Conservation (phyloP, 2,113 vertebrate genomes). For the Parus major region DNA sequence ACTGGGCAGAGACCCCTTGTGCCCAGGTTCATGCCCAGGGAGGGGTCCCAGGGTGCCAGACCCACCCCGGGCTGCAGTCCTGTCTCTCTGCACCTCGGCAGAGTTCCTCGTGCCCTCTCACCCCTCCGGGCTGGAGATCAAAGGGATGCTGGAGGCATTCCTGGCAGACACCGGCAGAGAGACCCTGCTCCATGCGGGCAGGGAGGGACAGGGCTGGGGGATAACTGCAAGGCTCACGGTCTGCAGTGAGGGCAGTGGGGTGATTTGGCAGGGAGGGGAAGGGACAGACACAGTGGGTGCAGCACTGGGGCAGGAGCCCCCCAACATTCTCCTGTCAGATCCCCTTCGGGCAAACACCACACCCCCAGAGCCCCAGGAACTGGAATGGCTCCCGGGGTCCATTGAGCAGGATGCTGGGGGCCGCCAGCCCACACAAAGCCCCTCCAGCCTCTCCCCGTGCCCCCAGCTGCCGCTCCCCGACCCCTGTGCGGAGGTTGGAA, state of each 20-base stretch:
- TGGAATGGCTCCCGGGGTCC: rapidly evolving
- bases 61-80: background rate
- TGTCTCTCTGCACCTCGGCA: background rate
- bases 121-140: background rate
- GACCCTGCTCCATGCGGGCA: background rate
- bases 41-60: background rate
- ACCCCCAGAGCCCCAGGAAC: background rate
- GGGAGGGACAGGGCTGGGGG: background rate
- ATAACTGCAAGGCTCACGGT: background rate
- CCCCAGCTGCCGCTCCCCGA: conserved; percentile 18
- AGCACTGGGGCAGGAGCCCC: background rate
- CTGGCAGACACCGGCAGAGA: background rate
- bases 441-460: background rate
- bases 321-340: too few species aligned
- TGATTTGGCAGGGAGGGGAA: background rate
- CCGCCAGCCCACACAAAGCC: background rate
- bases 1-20: background rate
- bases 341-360: background rate
- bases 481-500: background rate
- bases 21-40: background rate
- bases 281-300: background rate
- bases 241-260: background rate
- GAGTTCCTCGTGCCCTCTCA: background rate
- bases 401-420: rapidly evolving
- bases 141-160: background rate